phyloP scores from a whole-genome alignment of 2,888 invertebrate species.

The Netelia inedita region DNA sequence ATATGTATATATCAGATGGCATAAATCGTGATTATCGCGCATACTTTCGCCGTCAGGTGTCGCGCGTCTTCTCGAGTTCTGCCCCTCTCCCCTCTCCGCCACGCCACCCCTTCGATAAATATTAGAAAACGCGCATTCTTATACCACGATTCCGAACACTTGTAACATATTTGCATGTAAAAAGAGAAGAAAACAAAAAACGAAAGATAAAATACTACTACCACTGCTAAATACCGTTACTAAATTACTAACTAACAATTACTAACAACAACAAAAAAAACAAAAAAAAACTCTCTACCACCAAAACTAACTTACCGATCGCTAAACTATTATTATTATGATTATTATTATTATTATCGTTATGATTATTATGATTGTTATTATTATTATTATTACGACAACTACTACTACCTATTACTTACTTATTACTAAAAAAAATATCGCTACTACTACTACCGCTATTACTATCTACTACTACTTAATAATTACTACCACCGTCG shows the following conservation, averaged over 20 bases:
- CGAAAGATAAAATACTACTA: conserved; percentile 53
- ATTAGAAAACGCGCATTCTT: conserved; percentile 47
- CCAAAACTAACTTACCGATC: conserved; percentile 62
- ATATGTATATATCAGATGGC: neutral
- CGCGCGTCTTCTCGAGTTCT: neutral
- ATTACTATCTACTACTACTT: conserved; percentile 41
- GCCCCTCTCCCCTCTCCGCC: too few species aligned
- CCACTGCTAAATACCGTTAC: conserved; percentile 65
- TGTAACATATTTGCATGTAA: conserved; percentile 69
- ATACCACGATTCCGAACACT: conserved; percentile 65
- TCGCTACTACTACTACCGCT: conserved; percentile 66
- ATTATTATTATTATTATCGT: conserved; percentile 49
- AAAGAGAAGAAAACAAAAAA: conserved; percentile 19
- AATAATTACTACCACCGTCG: conserved; percentile 57
- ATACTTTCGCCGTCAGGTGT: neutral
- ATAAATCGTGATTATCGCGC: neutral
- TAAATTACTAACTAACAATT: conserved; percentile 66
- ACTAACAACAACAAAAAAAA: conserved; percentile 16
- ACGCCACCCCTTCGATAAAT: neutral
- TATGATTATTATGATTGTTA: conserved; percentile 64
- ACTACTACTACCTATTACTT: conserved; percentile 38
- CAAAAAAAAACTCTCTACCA: conserved; percentile 55
- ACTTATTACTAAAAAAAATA: conserved; percentile 37
- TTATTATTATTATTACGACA: conserved; percentile 66
- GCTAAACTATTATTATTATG: conserved; percentile 53